Percentiles rank a stretch among this genome's conserved stretches.
Evolutionary conservation across 2,888 invertebrate genomes (phyloP).

Genomic region (Aspidiotus destructor): DNA sequence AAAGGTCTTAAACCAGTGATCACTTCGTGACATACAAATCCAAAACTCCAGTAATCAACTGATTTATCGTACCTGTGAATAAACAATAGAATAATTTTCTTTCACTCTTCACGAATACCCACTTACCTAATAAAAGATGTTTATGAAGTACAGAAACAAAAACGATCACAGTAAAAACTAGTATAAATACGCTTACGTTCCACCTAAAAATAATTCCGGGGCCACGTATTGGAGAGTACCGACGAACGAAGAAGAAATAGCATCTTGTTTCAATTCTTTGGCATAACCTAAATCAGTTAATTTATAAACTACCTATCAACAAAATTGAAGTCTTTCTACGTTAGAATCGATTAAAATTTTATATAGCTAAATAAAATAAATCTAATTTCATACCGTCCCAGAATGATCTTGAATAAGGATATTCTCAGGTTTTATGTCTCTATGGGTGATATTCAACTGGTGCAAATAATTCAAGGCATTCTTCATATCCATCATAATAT

Average conservation of each 20-base stretch:
- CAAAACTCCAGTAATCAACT: slow-evolving; percentile 24
- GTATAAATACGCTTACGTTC: slow-evolving; percentile 9
- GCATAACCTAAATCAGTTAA: slow-evolving; percentile 20
- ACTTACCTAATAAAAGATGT: neutral
- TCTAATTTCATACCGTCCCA: neutral
- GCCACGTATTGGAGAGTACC: slow-evolving; percentile 17
- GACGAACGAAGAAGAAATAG: slow-evolving; percentile 13
- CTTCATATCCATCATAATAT: slow-evolving; percentile 14
- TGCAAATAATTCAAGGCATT: slow-evolving; percentile 22
- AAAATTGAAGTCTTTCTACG: neutral
- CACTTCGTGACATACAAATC: slow-evolving; percentile 17
- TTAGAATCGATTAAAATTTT: neutral
- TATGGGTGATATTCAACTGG: slow-evolving; percentile 13
- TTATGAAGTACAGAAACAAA: neutral
- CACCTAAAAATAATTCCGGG: slow-evolving; percentile 22
- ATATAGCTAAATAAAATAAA: neutral
- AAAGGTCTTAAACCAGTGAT: slow-evolving; percentile 18
- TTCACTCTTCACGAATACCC: neutral
- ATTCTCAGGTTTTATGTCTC: slow-evolving; percentile 21
- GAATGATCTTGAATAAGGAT: slow-evolving; percentile 14
- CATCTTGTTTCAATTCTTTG: slow-evolving; percentile 16
- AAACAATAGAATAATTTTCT: neutral
- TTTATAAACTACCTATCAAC: slow-evolving; percentile 13
- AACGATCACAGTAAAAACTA: neutral
- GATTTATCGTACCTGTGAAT: slow-evolving; percentile 10